Percentiles rank a stretch among this genome's conserved stretches.
Conservation (phyloP, 2,797 vertebrate species). For the Micromesistius poutassou region DNA sequence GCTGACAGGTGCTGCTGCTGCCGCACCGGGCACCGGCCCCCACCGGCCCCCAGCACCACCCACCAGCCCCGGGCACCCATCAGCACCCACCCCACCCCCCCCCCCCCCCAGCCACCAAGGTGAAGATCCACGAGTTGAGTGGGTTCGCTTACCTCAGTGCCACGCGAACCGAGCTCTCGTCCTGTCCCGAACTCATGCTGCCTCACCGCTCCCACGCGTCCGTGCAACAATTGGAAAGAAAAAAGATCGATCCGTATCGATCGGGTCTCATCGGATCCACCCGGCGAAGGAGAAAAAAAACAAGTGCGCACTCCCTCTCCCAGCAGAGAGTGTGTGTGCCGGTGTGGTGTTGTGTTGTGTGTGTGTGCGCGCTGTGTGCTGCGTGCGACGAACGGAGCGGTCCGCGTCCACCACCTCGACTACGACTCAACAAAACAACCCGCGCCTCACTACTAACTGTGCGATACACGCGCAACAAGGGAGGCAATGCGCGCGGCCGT, state of each 20-base stretch:
- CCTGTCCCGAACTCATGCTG: constrained; percentile 81
- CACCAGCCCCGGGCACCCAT: not conserved
- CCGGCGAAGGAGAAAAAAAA: not conserved
- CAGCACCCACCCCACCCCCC: no score
- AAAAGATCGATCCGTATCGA: constrained; percentile 16
- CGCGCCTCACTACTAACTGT: not conserved
- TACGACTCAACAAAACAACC: constrained; percentile 35
- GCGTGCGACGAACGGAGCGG: constrained; percentile 18
- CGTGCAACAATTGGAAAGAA: not conserved
- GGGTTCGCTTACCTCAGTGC: constrained; percentile 85
- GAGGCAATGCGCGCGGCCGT: not conserved
- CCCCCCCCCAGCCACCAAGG: not conserved
- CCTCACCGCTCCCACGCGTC: constrained; percentile 15
- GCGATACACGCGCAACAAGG: not conserved
- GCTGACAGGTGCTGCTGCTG: not conserved
- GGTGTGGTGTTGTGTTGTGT: no score
- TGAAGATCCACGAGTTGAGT: no score
- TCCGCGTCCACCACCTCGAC: constrained; percentile 52
- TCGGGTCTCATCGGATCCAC: constrained; percentile 15
- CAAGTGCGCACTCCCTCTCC: constrained; percentile 39
- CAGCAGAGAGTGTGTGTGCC: not conserved
- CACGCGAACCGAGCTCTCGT: constrained; percentile 91
- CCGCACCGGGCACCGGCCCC: not conserved
- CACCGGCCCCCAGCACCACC: not conserved
- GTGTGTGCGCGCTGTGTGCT: not conserved